Evolutionary conservation across 2,797 vertebrate species (phyloP).

Genomic region (Chloroceryle inda): DNA sequence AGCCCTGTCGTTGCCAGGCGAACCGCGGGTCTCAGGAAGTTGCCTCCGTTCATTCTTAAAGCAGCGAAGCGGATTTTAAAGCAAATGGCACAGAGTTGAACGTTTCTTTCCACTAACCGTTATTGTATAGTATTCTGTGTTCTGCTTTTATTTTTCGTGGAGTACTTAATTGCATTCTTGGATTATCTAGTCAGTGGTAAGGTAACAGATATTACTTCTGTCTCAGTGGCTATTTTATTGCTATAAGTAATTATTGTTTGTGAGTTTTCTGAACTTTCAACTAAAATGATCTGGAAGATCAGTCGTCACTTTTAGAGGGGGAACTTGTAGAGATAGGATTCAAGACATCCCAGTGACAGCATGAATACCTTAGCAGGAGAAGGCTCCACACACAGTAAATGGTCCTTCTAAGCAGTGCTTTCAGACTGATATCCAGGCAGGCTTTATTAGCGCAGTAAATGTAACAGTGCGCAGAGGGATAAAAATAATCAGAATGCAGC

Average conservation of each 20-base stretch:
- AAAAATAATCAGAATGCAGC: fast-evolving
- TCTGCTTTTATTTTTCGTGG: neutral
- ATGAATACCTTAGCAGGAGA: neutral
- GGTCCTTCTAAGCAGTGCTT: neutral
- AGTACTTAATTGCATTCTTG: neutral
- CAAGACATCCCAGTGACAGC: neutral
- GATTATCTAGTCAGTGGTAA: neutral
- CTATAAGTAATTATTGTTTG: neutral
- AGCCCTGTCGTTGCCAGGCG: neutral
- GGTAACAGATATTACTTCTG: neutral
- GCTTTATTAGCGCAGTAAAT: neutral
- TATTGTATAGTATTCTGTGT: neutral
- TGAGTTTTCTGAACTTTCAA: neutral
- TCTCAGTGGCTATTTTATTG: neutral
- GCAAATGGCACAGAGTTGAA: neutral
- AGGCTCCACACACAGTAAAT: neutral
- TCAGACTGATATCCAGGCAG: neutral
- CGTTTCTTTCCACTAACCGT: neutral
- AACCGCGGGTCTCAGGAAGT: too few species aligned
- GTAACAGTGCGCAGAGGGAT: neutral
- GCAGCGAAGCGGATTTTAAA: neutral
- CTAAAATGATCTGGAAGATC: neutral
- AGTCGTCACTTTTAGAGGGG: neutral
- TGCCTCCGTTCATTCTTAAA: fast-evolving
- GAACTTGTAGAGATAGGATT: neutral